Percentiles rank a stretch among this genome's conserved stretches.
Evolutionary conservation across 2,888 invertebrate species (phyloP).

Genomic region (Tinea semifulvella): DNA sequence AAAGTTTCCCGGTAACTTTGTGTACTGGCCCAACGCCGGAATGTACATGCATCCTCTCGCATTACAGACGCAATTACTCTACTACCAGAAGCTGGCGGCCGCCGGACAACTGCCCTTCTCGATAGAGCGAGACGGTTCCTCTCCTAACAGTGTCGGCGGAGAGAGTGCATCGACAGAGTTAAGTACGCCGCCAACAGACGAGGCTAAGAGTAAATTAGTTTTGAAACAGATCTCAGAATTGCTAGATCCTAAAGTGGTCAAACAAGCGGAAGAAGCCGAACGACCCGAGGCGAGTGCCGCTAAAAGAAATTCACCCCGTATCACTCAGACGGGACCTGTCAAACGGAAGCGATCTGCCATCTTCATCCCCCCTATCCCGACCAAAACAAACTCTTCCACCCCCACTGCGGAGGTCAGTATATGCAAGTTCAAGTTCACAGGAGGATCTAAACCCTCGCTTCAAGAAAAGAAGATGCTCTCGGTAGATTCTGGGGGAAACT

Average conservation of each 20-base stretch:
- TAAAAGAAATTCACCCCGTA: slow-evolving; percentile 50
- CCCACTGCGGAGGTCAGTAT: slow-evolving; percentile 89
- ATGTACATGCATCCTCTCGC: slow-evolving; percentile 79
- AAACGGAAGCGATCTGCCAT: slow-evolving; percentile 84
- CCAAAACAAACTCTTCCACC: slow-evolving; percentile 75
- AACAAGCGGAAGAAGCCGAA: slow-evolving; percentile 37
- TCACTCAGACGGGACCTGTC: slow-evolving; percentile 38
- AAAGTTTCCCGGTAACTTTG: slow-evolving; percentile 64
- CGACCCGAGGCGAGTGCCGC: slow-evolving; percentile 37
- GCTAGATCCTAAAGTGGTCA: slow-evolving; percentile 53
- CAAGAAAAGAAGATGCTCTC: slow-evolving; percentile 94
- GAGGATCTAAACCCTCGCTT: slow-evolving; percentile 86
- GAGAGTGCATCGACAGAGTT: slow-evolving; percentile 32
- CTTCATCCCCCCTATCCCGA: slow-evolving; percentile 83
- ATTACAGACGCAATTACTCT: slow-evolving; percentile 74
- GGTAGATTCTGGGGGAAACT: slow-evolving; percentile 89
- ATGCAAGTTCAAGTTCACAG: slow-evolving; percentile 93
- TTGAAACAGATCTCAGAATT: slow-evolving; percentile 57
- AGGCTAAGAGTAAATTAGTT: slow-evolving; percentile 47
- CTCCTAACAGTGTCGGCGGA: slow-evolving; percentile 35
- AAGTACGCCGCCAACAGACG: slow-evolving; percentile 19
- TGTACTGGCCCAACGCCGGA: slow-evolving; percentile 76
- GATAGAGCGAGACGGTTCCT: slow-evolving; percentile 36
- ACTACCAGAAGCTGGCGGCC: slow-evolving; percentile 78
- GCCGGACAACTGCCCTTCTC: slow-evolving; percentile 38